These are phyloP conservation scores for Oscheius sp. DNA, from an alignment of 1,140 invertebrate species.

Conservation along the genomic window DNA sequence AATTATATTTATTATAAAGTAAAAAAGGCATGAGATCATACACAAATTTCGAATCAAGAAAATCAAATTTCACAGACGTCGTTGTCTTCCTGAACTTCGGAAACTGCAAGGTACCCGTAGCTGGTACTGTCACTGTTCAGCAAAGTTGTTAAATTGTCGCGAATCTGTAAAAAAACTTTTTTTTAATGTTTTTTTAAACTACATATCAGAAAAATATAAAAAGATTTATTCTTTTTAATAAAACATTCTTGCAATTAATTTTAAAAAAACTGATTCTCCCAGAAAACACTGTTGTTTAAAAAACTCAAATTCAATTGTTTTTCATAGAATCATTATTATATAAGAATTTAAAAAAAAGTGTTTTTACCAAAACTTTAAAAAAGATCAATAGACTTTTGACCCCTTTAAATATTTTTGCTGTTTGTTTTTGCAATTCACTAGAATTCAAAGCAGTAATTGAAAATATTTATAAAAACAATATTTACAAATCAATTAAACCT, in stretches of 20 bases:
- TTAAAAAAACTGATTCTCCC: background rate
- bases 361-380: too few relatives aligned
- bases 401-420: too few relatives aligned
- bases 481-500: background rate
- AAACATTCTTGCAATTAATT: background rate
- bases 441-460: too few relatives aligned
- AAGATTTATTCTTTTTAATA: background rate
- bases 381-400: too few relatives aligned
- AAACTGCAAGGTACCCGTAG: slow-evolving; percentile 1
- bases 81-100: slow-evolving; percentile 1
- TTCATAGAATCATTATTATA: background rate
- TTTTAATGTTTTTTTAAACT: background rate
- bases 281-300: background rate
- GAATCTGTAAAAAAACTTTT: background rate
- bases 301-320: background rate
- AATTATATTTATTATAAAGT: too few relatives aligned
- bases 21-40: too few relatives aligned
- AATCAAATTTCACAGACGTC: background rate
- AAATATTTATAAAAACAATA: background rate
- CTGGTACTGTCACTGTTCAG: slow-evolving; percentile 4
- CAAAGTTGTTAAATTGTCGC: background rate
- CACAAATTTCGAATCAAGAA: too few relatives aligned
- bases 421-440: too few relatives aligned
- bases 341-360: too few relatives aligned
- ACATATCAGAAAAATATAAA: background rate